Conservation (phyloP, 1,140 invertebrate genomes). For the Heliconius congener region DNA sequence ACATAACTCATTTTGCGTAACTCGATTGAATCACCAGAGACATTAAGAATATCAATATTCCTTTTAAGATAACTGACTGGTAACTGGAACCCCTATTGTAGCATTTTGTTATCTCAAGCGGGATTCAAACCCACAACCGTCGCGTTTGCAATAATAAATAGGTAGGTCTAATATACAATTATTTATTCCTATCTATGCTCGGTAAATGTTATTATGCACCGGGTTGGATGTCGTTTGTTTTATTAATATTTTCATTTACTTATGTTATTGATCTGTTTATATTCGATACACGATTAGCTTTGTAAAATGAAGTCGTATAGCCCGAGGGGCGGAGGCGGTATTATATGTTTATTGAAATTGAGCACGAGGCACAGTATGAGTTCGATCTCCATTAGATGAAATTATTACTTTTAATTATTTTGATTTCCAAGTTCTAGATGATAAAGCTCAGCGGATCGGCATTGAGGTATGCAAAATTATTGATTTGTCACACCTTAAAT, state of each 20-base stretch:
- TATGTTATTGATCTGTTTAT: constrained; percentile 34
- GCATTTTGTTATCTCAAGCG: no score
- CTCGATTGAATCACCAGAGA: no score
- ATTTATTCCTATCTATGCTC: background rate
- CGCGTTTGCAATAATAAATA: no score
- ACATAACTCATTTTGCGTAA: no score
- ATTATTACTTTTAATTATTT: background rate
- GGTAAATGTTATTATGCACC: background rate
- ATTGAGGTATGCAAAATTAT: no score
- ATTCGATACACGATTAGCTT: constrained; percentile 34
- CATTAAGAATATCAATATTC: no score
- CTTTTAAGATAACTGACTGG: no score
- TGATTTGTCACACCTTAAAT: no score
- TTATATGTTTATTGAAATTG: background rate
- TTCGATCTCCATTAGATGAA: background rate
- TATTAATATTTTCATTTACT: constrained; percentile 42
- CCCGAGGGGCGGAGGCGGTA: background rate
- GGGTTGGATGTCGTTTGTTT: constrained; percentile 18
- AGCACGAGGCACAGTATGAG: background rate
- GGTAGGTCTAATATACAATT: background rate
- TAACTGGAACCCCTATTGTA: no score
- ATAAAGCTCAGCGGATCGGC: no score
- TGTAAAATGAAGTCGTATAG: constrained; percentile 31
- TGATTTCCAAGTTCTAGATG: no score
- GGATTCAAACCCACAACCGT: no score